These are phyloP conservation scores for Pseudochaenichthys georgianus DNA, from an alignment of 2,797 vertebrate genomes.

Conservation along the genomic window DNA sequence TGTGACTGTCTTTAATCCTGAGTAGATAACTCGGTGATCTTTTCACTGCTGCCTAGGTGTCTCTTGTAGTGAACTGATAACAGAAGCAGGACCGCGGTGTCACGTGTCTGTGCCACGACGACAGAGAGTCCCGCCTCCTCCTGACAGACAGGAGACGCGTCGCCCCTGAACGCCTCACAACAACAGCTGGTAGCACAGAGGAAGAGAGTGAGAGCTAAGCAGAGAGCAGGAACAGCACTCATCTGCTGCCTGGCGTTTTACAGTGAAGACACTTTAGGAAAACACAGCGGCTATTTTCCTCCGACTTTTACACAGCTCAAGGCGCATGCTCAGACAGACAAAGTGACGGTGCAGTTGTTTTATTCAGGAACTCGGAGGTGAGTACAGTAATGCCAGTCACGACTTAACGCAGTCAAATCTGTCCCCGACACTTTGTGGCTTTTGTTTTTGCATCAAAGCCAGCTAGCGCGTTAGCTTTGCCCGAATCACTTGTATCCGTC, in stretches of 20 bases:
- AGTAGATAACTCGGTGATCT: not conserved
- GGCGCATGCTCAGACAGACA: slow-evolving; percentile 81
- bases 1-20: not conserved
- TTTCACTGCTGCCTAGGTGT: not conserved
- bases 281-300: slow-evolving; percentile 17
- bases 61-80: not conserved
- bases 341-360: slow-evolving; percentile 74
- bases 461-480: slow-evolving; percentile 31
- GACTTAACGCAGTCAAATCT: slow-evolving; percentile 24
- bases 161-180: slow-evolving; percentile 68
- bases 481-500: not conserved
- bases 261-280: slow-evolving; percentile 23
- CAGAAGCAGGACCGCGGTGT: slow-evolving; percentile 7
- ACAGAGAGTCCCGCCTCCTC: slow-evolving; percentile 46
- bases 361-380: slow-evolving; percentile 79
- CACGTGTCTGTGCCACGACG: slow-evolving; percentile 53
- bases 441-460: slow-evolving; percentile 23
- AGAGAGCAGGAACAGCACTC: slow-evolving; percentile 21
- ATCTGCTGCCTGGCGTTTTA: slow-evolving; percentile 28
- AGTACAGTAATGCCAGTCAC: slow-evolving; percentile 65
- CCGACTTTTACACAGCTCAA: slow-evolving; percentile 45
- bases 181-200: slow-evolving; percentile 62
- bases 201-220: slow-evolving; percentile 5
- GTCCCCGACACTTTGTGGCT: slow-evolving; percentile 11
- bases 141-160: slow-evolving; percentile 33